Percentiles rank a stretch among this genome's conserved stretches.
These are phyloP conservation scores for Amphipoea oculea DNA, from an alignment of 2,888 invertebrate genomes.

Conservation along the genomic window DNA sequence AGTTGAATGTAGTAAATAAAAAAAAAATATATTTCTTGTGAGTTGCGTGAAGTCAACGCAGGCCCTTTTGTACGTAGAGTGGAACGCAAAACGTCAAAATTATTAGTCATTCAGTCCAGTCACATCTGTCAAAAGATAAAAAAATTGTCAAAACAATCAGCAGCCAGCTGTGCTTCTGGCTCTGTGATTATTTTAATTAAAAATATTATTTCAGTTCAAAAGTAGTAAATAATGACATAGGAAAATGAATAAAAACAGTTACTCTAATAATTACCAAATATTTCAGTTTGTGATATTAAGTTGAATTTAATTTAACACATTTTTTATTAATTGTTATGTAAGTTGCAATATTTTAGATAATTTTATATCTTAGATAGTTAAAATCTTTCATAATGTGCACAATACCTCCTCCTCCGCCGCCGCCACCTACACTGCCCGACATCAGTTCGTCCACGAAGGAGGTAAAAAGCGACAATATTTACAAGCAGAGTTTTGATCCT, in stretches of 20 bases:
- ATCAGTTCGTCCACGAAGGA: conserved; percentile 56
- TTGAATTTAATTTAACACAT: conserved; percentile 7
- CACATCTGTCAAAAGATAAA: background rate
- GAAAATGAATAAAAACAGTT: conserved; percentile 28
- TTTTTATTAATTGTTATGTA: conserved; percentile 56
- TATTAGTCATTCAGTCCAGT: background rate
- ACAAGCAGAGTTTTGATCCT: conserved; percentile 62
- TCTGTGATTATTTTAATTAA: background rate
- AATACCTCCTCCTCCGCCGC: conserved; percentile 81
- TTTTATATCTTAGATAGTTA: conserved; percentile 5
- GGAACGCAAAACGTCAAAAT: background rate
- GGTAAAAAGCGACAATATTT: conserved; percentile 47
- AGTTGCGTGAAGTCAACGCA: background rate
- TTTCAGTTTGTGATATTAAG: conserved; percentile 8
- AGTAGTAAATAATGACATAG: background rate
- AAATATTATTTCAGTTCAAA: background rate
- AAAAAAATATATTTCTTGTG: background rate
- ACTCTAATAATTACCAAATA: background rate
- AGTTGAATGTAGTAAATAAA: background rate
- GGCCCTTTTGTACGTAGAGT: background rate
- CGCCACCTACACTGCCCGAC: conserved; percentile 65
- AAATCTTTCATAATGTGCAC: conserved; percentile 78
- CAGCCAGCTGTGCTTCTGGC: background rate
- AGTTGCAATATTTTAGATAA: conserved; percentile 27
- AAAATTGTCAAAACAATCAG: conserved; percentile 22